Conservation (phyloP, 2,113 vertebrate species). For the Mesitornis unicolor region DNA sequence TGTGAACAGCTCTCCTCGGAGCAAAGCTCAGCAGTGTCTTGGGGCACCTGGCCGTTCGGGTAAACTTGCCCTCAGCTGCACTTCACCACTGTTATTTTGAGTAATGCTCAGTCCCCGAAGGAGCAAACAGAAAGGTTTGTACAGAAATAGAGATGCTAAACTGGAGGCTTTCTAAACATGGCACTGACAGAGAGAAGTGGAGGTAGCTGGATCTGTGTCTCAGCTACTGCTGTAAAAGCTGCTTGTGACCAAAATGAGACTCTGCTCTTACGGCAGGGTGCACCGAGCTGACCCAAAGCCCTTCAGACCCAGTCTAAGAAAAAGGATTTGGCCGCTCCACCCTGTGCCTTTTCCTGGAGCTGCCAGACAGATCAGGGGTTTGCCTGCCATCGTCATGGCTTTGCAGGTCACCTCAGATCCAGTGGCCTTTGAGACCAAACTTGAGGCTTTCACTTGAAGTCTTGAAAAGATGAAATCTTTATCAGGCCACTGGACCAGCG, state of each 20-base stretch:
- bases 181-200: not conserved
- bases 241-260: not conserved
- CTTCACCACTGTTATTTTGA: not conserved
- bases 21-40: not conserved
- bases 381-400: fast-evolving
- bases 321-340: not conserved
- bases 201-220: not conserved
- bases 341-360: not conserved
- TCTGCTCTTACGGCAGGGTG: not conserved
- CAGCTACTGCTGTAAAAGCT: not conserved
- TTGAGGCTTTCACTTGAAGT: not conserved
- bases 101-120: not conserved
- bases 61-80: not conserved
- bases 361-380: not conserved
- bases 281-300: not conserved
- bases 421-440: not conserved
- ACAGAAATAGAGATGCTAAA: not conserved
- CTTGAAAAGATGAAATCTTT: not conserved
- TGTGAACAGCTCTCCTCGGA: not conserved
- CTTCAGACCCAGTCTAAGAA: not conserved
- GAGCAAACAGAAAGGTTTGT: not conserved
- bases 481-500: not conserved
- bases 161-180: not conserved
- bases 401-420: not conserved
- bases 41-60: fast-evolving